phyloP scores from a whole-genome alignment of 92 coral and sea anemone species.

The Zoanthus sociatus region DNA sequence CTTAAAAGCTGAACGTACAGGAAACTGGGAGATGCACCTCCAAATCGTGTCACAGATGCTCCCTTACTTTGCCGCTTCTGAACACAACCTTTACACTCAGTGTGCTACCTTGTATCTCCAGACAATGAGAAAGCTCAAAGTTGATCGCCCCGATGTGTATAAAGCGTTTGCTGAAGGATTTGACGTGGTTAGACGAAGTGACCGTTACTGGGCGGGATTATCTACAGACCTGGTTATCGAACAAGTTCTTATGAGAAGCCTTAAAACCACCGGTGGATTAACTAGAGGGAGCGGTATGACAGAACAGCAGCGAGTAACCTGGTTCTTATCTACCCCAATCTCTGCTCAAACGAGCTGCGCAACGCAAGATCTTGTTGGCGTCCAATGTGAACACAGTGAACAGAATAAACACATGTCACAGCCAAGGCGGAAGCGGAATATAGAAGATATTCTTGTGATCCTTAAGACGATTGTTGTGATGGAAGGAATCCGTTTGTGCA shows the following conservation, averaged over 20 bases:
- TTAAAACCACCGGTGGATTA: too few species aligned
- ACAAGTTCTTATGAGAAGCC: too few species aligned
- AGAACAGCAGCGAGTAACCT: slow-evolving; percentile 44
- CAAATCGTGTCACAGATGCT: not conserved
- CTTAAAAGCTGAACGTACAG: not conserved
- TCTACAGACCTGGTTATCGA: too few species aligned
- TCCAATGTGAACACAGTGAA: not conserved
- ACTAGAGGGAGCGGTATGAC: slow-evolving; percentile 58
- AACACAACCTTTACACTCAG: not conserved
- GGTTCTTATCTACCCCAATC: slow-evolving; percentile 54
- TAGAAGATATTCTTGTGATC: slow-evolving; percentile 42
- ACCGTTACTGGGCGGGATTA: too few species aligned
- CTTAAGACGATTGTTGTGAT: slow-evolving; percentile 17
- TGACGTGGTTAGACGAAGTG: too few species aligned
- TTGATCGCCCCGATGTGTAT: too few species aligned
- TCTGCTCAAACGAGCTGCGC: not conserved
- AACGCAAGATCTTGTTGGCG: not conserved
- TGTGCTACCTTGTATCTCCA: not conserved
- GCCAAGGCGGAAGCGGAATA: slow-evolving; percentile 51
- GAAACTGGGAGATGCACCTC: not conserved
- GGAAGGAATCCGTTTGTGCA: slow-evolving; percentile 43
- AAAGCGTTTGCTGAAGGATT: too few species aligned
- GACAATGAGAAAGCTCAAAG: too few species aligned
- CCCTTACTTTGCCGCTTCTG: not conserved
- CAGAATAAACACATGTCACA: not conserved